Evolutionary conservation across 2,888 invertebrate genomes (phyloP).

Genomic region (Napeogenes sylphis): DNA sequence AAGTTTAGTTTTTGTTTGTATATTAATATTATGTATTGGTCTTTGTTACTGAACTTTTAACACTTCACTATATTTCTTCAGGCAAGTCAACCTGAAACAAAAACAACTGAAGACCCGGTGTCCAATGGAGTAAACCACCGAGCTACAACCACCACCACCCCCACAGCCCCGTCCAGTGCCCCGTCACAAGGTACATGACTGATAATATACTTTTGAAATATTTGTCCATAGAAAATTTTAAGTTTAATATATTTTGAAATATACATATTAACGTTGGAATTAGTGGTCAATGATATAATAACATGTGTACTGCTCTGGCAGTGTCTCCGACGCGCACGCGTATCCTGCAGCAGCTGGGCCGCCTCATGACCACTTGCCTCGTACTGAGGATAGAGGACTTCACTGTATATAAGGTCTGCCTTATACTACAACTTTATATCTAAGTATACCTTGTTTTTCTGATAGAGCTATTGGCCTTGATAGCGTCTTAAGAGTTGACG

Average conservation of each 20-base stretch:
- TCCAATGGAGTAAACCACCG: slow-evolving; percentile 56
- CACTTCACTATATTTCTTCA: neutral
- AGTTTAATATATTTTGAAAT: too few species aligned
- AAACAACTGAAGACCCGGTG: slow-evolving; percentile 42
- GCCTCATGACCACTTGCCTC: slow-evolving; percentile 94
- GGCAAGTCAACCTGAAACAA: slow-evolving; percentile 4
- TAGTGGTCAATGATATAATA: too few species aligned
- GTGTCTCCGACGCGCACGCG: slow-evolving; percentile 81
- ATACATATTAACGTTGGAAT: too few species aligned
- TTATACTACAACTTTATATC: neutral
- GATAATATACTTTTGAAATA: neutral
- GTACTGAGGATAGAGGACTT: slow-evolving; percentile 95
- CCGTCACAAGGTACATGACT: slow-evolving; percentile 55
- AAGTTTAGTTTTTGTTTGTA: too few species aligned
- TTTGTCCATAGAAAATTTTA: neutral
- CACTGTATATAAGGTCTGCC: slow-evolving; percentile 87
- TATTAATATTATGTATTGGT: too few species aligned
- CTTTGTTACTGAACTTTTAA: neutral
- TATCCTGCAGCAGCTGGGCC: slow-evolving; percentile 85
- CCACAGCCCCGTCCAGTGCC: slow-evolving; percentile 48
- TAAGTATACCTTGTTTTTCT: neutral
- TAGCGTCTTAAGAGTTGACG: too few species aligned
- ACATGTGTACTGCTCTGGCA: slow-evolving; percentile 36
- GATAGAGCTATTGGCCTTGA: too few species aligned
- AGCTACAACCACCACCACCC: slow-evolving; percentile 41